phyloP scores from a whole-genome alignment of 2,888 invertebrate genomes.

The Dastarcus helophoroides region DNA sequence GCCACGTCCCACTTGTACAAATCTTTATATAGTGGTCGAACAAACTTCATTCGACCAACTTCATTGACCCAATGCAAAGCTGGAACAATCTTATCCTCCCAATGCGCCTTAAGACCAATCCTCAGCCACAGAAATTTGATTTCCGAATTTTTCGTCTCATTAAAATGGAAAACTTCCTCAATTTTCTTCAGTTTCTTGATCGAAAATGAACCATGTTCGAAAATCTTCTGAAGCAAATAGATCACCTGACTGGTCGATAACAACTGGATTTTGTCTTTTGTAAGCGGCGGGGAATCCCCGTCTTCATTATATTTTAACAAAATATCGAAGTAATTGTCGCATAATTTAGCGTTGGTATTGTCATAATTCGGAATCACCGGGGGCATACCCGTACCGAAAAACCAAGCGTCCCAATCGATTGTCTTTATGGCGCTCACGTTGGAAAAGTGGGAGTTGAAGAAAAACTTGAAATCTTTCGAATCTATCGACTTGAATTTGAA shows the following conservation, averaged over 20 bases:
- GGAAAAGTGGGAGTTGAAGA: constrained; percentile 60
- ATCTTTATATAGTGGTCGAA: constrained; percentile 78
- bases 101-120: constrained; percentile 61
- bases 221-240: constrained; percentile 57
- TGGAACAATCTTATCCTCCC: constrained; percentile 52
- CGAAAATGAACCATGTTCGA: constrained; percentile 43
- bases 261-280: constrained; percentile 40
- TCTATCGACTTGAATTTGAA: constrained; percentile 75
- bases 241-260: constrained; percentile 55
- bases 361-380: constrained; percentile 73
- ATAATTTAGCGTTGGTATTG: constrained; percentile 50
- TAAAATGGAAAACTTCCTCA: constrained; percentile 54
- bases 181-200: constrained; percentile 48
- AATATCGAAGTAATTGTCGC: constrained; percentile 43
- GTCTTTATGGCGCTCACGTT: constrained; percentile 42
- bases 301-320: constrained; percentile 43
- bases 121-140: constrained; percentile 69
- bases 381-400: constrained; percentile 78
- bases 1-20: constrained; percentile 68
- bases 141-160: constrained; percentile 61
- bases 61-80: constrained; percentile 69
- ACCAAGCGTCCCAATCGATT: constrained; percentile 81
- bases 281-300: constrained; percentile 36
- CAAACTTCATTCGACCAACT: constrained; percentile 86
- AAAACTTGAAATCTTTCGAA: constrained; percentile 67